Conservation (phyloP, 2,113 vertebrate species). For the Ctenomys sociabilis region DNA sequence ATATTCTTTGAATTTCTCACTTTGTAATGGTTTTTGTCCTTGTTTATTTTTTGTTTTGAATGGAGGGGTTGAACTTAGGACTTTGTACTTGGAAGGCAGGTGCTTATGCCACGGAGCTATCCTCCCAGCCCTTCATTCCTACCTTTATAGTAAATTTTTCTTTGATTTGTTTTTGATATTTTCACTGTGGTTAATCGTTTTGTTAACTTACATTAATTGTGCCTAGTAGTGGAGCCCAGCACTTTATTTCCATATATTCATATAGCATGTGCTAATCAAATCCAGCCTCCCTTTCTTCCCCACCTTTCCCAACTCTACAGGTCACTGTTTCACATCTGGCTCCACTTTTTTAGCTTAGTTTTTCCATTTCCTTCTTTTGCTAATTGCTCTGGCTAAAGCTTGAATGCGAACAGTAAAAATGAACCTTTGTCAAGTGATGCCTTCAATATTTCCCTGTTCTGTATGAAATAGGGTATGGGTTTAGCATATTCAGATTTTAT, state of each 20-base stretch:
- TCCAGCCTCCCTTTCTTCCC: not conserved
- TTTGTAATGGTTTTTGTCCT: not conserved
- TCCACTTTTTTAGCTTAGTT: not conserved
- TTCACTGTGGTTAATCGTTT: not conserved
- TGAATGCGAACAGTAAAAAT: not conserved
- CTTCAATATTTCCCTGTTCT: not conserved
- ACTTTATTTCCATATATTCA: not conserved
- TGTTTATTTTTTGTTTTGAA: no score
- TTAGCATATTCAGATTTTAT: not conserved
- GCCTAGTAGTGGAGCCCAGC: not conserved
- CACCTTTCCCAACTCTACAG: not conserved
- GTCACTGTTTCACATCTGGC: not conserved
- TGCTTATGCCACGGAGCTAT: no score
- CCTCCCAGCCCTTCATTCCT: not conserved
- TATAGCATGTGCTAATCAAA: not conserved
- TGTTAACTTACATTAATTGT: not conserved
- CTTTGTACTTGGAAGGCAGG: no score
- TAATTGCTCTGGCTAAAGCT: not conserved
- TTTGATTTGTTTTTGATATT: not conserved
- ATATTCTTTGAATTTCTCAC: not conserved
- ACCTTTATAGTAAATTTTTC: not conserved
- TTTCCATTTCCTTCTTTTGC: not conserved
- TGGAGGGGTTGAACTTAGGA: no score
- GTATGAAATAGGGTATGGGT: not conserved
- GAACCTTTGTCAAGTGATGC: not conserved